Evolutionary conservation across 2,888 invertebrate genomes (phyloP), one percentile per base, ranked within the genome.

Genomic region (Meloe dianella): DNA sequence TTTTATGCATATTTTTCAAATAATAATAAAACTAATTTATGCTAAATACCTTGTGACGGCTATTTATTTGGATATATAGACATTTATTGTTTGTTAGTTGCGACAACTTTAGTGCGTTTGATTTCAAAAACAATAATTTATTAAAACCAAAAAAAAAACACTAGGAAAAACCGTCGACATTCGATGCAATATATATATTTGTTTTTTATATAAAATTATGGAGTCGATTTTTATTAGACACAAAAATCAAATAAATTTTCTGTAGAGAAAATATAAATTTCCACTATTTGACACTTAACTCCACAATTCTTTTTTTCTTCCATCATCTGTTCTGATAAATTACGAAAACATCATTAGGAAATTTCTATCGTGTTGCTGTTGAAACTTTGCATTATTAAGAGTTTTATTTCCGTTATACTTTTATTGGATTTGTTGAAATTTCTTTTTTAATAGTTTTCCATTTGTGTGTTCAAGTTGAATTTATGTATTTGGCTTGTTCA

Each of bases 1-100:
- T 47, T 47, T 47, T 20, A 47, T 47, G 47, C 47, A 47, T 47
- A 47, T 47, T 47, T 47, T 47, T 47, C 47, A 47, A 47, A 47
- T 47, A 47, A 20, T 47, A 47, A 20, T 47, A 47, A 17, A 47
- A 47, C n/a, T 47, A 47, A 9, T 47, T 47, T 47, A 47, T 47
- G 47, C 9, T 47, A 47, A 47, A 7, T 17, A 47, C 2, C 17
- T 20, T 38, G 38, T 38, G 38, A 47, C 20, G 20, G 47, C 8
- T 47, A 20, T 47, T 20, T 20, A 47, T 47, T 47, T 47, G 20
- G 17, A 47, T 47, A 17, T 47, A 47, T 6, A 17, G 12, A 6
- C 14, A 38, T 38, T 38, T 38, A n/a, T 38, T 47, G 17, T 47
- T 38, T 38, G 14, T n/a, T 47, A 7, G 47, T 47, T 47, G 17